phyloP scores from a whole-genome alignment of 2,888 invertebrate species.

The Netelia melanura region DNA sequence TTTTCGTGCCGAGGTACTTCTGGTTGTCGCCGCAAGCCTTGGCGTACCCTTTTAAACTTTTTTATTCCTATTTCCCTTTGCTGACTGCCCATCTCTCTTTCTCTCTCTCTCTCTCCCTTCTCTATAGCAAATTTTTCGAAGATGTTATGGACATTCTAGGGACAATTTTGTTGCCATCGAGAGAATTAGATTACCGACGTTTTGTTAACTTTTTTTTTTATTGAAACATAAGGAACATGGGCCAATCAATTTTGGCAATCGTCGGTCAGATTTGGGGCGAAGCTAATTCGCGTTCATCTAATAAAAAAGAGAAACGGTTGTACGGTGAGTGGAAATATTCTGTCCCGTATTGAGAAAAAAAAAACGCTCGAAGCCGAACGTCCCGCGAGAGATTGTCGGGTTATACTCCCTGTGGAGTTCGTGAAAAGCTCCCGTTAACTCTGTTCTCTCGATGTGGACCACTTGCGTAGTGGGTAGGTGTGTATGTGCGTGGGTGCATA shows the following conservation, averaged over 20 bases:
- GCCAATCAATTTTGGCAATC: conserved; percentile 30
- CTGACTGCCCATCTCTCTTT: too few species aligned
- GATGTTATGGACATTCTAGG: too few species aligned
- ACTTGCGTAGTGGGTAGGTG: background rate
- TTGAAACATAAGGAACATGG: conserved; percentile 25
- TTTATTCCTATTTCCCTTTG: too few species aligned
- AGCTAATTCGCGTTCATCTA: conserved; percentile 37
- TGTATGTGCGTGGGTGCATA: background rate
- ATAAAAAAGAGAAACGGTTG: conserved; percentile 20
- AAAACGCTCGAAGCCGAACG: conserved; percentile 31
- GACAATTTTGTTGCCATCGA: background rate
- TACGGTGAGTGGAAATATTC: conserved; percentile 8
- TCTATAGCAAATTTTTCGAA: too few species aligned
- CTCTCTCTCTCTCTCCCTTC: too few species aligned
- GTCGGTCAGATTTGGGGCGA: background rate
- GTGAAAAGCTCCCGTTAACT: background rate
- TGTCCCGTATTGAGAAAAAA: conserved; percentile 1
- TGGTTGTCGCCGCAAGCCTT: background rate
- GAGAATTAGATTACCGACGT: background rate
- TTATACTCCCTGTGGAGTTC: background rate
- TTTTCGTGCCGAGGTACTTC: conserved; percentile 29
- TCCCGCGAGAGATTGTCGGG: conserved; percentile 26
- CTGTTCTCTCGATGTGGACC: background rate
- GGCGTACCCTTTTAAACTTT: too few species aligned
- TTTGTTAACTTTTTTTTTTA: background rate